phyloP scores from a whole-genome alignment of 2,797 vertebrate species.

The Australoheros facetus region DNA sequence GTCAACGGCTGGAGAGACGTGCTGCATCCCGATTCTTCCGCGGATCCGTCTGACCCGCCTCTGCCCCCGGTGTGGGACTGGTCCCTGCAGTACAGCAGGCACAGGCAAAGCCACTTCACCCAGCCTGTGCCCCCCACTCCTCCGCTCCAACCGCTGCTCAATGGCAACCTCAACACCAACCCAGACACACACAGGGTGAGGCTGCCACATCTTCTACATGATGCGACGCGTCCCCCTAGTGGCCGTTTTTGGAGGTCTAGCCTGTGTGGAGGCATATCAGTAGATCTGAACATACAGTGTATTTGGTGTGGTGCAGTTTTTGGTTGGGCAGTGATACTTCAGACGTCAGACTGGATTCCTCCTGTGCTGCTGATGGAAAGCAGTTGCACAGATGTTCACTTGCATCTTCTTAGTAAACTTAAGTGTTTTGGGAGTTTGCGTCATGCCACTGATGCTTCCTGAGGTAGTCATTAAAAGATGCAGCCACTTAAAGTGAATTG shows the following conservation, averaged over 20 bases:
- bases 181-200: conserved; percentile 73
- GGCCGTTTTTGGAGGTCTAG: not conserved
- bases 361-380: not conserved
- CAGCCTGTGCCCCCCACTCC: conserved; percentile 76
- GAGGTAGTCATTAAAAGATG: conserved; percentile 12
- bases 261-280: not conserved
- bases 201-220: rapidly evolving
- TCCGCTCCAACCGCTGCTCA: conserved; percentile 67
- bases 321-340: not conserved
- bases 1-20: conserved; percentile 81
- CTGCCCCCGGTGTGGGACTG: conserved; percentile 90
- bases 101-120: conserved; percentile 80
- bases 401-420: not conserved
- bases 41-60: conserved; percentile 74
- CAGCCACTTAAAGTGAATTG: not conserved
- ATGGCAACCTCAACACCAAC: conserved; percentile 83
- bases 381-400: not conserved
- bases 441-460: conserved; percentile 14
- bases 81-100: conserved; percentile 84
- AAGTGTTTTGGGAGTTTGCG: not conserved
- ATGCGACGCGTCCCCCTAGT: conserved; percentile 20
- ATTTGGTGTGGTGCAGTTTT: not conserved
- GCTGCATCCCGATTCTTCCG: conserved; percentile 65
- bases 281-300: not conserved
- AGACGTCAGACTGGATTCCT: not conserved